A percentile compares a stretch with the other conserved stretches of the same genome.
Evolutionary conservation across 1,140 invertebrate species (phyloP).

Genomic region (Drosophila kepulauana): DNA sequence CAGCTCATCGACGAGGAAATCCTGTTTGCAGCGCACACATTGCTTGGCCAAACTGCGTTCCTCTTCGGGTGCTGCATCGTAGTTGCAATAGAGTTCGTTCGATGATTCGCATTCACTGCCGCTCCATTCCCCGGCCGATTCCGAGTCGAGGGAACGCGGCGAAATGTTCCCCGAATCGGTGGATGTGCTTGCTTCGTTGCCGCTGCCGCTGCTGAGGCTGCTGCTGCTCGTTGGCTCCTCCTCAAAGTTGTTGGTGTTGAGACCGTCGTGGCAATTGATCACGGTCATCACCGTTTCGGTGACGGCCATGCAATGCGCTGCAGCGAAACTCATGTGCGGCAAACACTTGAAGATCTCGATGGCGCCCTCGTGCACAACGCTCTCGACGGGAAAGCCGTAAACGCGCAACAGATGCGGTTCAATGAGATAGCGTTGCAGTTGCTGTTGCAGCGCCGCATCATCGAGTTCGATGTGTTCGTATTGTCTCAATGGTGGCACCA

Average conservation of each 20-base stretch:
- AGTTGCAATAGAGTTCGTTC: conserved; percentile 56
- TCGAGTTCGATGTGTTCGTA: conserved; percentile 81
- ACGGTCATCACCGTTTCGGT: conserved; percentile 50
- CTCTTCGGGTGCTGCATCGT: conserved; percentile 22
- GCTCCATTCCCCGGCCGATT: conserved; percentile 82
- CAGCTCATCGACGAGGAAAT: conserved; percentile 88
- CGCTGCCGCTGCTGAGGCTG: conserved; percentile 77
- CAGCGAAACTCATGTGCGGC: conserved; percentile 80
- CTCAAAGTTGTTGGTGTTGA: conserved; percentile 33
- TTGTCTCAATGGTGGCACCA: conserved; percentile 76
- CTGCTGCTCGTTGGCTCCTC: conserved; percentile 69
- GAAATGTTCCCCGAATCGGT: conserved; percentile 85
- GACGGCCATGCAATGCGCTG: conserved; percentile 74
- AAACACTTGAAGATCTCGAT: conserved; percentile 88
- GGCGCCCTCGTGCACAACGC: conserved; percentile 86
- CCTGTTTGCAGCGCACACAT: conserved; percentile 91
- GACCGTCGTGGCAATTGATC: conserved; percentile 64
- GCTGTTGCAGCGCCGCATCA: conserved; percentile 84
- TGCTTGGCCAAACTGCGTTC: conserved; percentile 85
- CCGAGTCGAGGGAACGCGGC: conserved; percentile 85
- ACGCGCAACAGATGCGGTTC: conserved; percentile 88
- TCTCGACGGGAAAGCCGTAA: conserved; percentile 91
- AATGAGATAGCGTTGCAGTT: conserved; percentile 88
- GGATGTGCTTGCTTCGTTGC: conserved; percentile 18
- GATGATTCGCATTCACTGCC: conserved; percentile 61